Base-by-base conservation (phyloP, 2,888 invertebrate genomes). In the Cerceris rybyensis region DNA sequence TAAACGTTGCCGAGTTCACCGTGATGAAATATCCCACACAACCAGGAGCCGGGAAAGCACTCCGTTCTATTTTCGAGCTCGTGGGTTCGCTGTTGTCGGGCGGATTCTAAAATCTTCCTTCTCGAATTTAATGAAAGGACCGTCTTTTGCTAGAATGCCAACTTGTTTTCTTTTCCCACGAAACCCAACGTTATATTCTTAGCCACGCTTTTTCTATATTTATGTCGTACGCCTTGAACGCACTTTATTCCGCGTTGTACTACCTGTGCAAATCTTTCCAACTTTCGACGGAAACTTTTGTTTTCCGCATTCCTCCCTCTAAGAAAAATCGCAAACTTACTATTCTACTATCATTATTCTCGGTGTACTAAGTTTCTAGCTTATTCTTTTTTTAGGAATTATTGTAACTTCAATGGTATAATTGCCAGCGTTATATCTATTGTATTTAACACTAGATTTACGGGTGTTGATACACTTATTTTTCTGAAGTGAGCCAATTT, bases 81-180 rank as follows among this genome's bases (percentile, higher is more conserved):
- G 75, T 75, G 70, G 73, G 78, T 68, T 78, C 76, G 86, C 85
- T 86, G 85, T 86, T 78, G 87, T 86, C 74, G 74, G 85, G 80
- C 87, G 49, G 60, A 63, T 57, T 74, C 57, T 41, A 59, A 55
- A 52, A 59, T 66, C 67, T 71, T 71, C 59, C 49, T 57, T 71
- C 58, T 67, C 61, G 42, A 63, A 39, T 71, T 71, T 60, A 28
- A 52, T 70, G 72, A 83, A 78, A 77, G 77, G 46, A 60, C 60
- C 54, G 43, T 13, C 16, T 60, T 63, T 41, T 64, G 70, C 70
- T 50, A 69, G 61, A 54, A 16, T 42, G 52, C 58, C 66, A 49
- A 63, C 70, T 16, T 55, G 52, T 58, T 43, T 67, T 59, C 59
- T 52, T 49, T 28, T 49, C 14, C 14, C 13, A 70, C 64, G 52